A percentile compares a stretch with the other conserved stretches of the same genome.
Conservation (phyloP, 2,888 invertebrate genomes). For the Endotricha flammealis region DNA sequence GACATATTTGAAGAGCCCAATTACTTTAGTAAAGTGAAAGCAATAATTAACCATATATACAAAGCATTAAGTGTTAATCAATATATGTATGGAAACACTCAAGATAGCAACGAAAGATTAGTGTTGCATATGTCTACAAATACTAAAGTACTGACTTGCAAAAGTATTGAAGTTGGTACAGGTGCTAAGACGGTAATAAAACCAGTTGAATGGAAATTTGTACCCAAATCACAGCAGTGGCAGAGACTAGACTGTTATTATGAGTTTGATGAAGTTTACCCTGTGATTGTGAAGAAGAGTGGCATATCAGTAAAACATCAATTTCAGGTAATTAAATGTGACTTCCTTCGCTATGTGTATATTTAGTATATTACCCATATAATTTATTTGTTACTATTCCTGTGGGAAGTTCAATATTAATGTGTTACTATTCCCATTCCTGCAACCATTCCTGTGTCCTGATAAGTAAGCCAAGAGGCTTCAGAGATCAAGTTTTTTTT, state of each 20-base stretch:
- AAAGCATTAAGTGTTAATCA: slow-evolving; percentile 75
- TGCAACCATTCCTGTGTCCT: too few relatives aligned
- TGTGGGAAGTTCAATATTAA: background rate
- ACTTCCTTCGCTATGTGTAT: too few relatives aligned
- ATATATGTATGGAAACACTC: slow-evolving; percentile 79
- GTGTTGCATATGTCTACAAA: slow-evolving; percentile 79
- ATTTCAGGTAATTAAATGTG: slow-evolving; percentile 81
- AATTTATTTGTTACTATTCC: background rate
- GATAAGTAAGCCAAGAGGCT: too few relatives aligned
- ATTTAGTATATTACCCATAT: too few relatives aligned
- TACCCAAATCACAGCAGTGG: slow-evolving; percentile 85
- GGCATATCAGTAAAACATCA: slow-evolving; percentile 83
- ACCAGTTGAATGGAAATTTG: slow-evolving; percentile 87
- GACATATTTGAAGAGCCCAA: slow-evolving; percentile 79
- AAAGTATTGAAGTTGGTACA: slow-evolving; percentile 79
- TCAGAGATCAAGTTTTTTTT: too few relatives aligned
- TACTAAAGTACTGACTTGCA: slow-evolving; percentile 79
- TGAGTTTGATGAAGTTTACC: slow-evolving; percentile 86
- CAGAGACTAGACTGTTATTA: slow-evolving; percentile 85
- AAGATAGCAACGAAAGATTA: slow-evolving; percentile 78
- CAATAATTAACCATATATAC: slow-evolving; percentile 76
- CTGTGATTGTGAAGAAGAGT: slow-evolving; percentile 80
- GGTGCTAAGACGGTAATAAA: slow-evolving; percentile 69
- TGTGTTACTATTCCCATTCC: background rate
- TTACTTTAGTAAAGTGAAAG: slow-evolving; percentile 77